Conservation (phyloP, 2,888 invertebrate species). For the Brassicogethes aeneus region DNA sequence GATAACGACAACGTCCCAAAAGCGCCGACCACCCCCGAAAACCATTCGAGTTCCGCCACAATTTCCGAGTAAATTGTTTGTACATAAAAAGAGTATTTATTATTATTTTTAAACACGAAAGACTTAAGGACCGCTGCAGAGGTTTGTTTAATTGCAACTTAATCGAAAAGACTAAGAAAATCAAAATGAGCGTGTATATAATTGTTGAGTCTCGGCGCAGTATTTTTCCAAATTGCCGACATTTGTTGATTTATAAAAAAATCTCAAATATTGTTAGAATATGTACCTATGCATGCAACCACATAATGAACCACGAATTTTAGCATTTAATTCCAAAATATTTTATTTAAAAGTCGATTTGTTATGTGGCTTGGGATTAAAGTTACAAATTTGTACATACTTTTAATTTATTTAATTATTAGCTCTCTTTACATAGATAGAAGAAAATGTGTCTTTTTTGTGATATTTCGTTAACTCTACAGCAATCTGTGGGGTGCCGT, state of each 20-base stretch:
- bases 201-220: no score
- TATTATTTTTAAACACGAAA: constrained; percentile 22
- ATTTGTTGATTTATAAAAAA: no score
- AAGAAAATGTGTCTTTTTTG: constrained; percentile 17
- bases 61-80: constrained; percentile 22
- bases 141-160: not conserved
- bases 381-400: not conserved
- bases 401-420: not conserved
- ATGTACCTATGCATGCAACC: no score
- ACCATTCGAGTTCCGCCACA: constrained; percentile 17
- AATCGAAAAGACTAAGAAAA: no score
- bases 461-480: constrained; percentile 22
- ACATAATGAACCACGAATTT: no score
- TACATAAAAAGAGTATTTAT: constrained; percentile 26
- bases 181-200: no score
- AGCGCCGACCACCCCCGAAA: constrained; percentile 28
- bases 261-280: no score
- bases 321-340: no score
- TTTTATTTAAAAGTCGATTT: no score
- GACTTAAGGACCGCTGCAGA: not conserved
- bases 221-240: no score
- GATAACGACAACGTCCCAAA: constrained; percentile 33
- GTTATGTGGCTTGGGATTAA: no score
- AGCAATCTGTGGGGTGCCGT: constrained; percentile 21
- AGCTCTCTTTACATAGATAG: not conserved